Evolutionary conservation across 2,113 vertebrate genomes (phyloP).

Genomic region (Xenopus borealis): DNA sequence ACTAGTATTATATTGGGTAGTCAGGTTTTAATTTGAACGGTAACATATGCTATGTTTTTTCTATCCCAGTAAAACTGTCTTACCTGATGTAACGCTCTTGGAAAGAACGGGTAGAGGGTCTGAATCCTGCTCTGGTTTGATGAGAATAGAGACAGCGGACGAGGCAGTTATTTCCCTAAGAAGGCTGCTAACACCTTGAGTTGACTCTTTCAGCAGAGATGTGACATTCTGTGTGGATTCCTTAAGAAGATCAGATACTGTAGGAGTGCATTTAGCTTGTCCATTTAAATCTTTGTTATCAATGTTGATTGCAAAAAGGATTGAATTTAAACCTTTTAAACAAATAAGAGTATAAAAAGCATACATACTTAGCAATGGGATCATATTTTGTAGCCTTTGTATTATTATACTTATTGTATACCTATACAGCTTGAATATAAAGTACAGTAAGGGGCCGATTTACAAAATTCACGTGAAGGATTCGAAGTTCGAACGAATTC

Average conservation of each 20-base stretch:
- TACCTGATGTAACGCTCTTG: constrained; percentile 59
- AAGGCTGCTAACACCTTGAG: constrained; percentile 91
- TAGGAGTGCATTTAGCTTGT: constrained; percentile 66
- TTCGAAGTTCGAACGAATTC: no score
- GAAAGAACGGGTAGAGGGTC: constrained; percentile 86
- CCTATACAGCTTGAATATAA: no score
- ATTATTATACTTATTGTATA: no score
- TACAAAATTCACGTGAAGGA: no score
- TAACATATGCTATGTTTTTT: no score
- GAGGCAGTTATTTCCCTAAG: constrained; percentile 90
- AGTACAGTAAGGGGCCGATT: no score
- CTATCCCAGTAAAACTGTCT: constrained; percentile 30
- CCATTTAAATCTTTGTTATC: constrained; percentile 96
- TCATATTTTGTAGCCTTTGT: no score
- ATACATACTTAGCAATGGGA: no score
- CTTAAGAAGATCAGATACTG: constrained; percentile 85
- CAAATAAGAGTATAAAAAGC: no score
- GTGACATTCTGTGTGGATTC: constrained; percentile 96
- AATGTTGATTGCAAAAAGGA: constrained; percentile 97
- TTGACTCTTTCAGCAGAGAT: constrained; percentile 88
- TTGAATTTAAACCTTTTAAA: constrained; percentile 86
- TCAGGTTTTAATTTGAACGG: no score
- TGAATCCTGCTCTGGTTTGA: constrained; percentile 72
- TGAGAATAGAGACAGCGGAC: constrained; percentile 81
- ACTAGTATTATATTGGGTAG: no score